Percentiles rank a stretch among this genome's conserved stretches.
Conservation (phyloP, 2,888 invertebrate species). For the Himalopsyche japonica region DNA sequence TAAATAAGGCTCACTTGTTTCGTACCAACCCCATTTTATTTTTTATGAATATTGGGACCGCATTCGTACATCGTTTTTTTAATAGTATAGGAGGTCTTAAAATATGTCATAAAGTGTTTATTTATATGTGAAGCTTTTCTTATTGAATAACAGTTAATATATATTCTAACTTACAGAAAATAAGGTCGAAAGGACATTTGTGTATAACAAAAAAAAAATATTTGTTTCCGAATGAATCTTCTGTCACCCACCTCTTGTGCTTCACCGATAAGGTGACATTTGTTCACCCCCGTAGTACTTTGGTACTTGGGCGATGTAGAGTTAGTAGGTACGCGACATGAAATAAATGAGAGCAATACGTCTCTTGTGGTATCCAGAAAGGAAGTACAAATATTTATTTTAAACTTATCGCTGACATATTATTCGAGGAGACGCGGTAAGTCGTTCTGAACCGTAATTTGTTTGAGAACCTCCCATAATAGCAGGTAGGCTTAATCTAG, state of each 20-base stretch:
- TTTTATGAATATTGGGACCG: no score
- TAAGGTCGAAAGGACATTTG: no score
- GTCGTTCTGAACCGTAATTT: background rate
- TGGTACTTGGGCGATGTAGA: background rate
- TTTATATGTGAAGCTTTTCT: no score
- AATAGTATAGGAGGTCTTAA: no score
- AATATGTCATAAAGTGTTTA: no score
- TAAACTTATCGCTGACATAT: background rate
- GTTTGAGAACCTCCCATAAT: background rate
- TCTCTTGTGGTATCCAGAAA: background rate
- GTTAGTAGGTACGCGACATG: background rate
- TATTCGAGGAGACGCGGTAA: background rate
- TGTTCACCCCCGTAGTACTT: background rate
- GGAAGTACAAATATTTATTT: background rate
- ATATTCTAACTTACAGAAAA: no score
- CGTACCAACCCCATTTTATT: no score
- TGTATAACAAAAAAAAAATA: no score
- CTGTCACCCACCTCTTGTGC: background rate
- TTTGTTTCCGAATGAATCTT: no score
- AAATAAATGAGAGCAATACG: background rate
- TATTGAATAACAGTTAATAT: no score
- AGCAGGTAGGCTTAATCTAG: background rate
- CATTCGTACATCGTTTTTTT: no score
- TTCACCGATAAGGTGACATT: background rate
- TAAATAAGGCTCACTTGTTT: no score